Conservation (phyloP, 2,888 invertebrate species). For the Brenthis ino region DNA sequence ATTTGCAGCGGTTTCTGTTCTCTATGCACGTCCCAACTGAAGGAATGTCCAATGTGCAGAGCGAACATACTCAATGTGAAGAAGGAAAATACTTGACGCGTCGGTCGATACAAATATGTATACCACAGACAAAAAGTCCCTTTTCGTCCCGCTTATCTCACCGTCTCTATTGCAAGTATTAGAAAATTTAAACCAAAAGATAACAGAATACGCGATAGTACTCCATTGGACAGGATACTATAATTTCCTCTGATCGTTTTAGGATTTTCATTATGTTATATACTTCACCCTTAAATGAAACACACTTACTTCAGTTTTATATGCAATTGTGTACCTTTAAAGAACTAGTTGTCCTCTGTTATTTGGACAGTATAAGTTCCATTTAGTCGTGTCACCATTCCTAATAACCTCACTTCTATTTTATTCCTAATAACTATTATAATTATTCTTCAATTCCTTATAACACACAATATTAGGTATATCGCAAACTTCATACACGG, state of each 20-base stretch:
- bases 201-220: background rate
- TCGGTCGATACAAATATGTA: constrained; percentile 6
- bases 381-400: too few relatives aligned
- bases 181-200: constrained; percentile 9
- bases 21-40: constrained; percentile 88
- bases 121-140: background rate
- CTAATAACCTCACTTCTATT: too few relatives aligned
- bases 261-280: too few relatives aligned
- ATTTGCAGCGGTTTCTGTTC: constrained; percentile 91
- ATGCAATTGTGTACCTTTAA: too few relatives aligned
- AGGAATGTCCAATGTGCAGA: constrained; percentile 94
- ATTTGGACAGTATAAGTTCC: too few relatives aligned
- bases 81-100: constrained; percentile 51
- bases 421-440: too few relatives aligned
- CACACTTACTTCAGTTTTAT: too few relatives aligned
- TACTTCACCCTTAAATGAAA: too few relatives aligned
- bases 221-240: background rate
- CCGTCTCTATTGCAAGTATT: constrained; percentile 6
- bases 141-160: constrained; percentile 1
- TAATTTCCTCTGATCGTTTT: background rate
- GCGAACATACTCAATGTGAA: constrained; percentile 54
- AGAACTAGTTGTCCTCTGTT: too few relatives aligned
- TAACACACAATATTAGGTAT: too few relatives aligned
- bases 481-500: too few relatives aligned
- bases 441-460: too few relatives aligned